A percentile compares a stretch with the other conserved stretches of the same genome.
Evolutionary conservation across 2,888 invertebrate genomes (phyloP).

Genomic region (Habrosyne pyritoides): DNA sequence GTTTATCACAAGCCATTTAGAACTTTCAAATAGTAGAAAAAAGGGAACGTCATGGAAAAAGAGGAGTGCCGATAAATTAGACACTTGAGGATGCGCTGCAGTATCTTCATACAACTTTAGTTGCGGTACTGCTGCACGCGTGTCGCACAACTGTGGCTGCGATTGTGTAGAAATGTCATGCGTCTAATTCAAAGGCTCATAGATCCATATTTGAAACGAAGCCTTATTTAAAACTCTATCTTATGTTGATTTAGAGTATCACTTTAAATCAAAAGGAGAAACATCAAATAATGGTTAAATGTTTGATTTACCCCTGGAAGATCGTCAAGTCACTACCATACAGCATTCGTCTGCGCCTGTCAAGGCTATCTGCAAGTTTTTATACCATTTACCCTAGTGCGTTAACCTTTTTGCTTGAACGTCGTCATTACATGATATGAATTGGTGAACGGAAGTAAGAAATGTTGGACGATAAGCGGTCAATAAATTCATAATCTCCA

Average conservation of each 20-base stretch:
- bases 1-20: not conserved
- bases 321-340: conserved; percentile 55
- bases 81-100: no score
- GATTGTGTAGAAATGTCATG: no score
- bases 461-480: conserved; percentile 21
- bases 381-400: conserved; percentile 54
- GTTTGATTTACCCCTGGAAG: conserved; percentile 43
- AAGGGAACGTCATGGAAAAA: not conserved
- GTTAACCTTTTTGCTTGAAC: conserved; percentile 65
- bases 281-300: no score
- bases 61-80: not conserved
- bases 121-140: no score
- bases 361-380: conserved; percentile 73
- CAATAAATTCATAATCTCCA: no score
- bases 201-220: no score
- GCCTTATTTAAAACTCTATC: no score
- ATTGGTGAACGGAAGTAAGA: conserved; percentile 40
- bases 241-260: no score
- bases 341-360: conserved; percentile 63
- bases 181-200: no score
- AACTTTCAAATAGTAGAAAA: not conserved
- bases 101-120: no score
- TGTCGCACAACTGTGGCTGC: no score
- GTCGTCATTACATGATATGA: conserved; percentile 36
- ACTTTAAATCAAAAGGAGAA: no score